Conservation (phyloP, 2,888 invertebrate genomes). For the Galerucella nymphaeae region DNA sequence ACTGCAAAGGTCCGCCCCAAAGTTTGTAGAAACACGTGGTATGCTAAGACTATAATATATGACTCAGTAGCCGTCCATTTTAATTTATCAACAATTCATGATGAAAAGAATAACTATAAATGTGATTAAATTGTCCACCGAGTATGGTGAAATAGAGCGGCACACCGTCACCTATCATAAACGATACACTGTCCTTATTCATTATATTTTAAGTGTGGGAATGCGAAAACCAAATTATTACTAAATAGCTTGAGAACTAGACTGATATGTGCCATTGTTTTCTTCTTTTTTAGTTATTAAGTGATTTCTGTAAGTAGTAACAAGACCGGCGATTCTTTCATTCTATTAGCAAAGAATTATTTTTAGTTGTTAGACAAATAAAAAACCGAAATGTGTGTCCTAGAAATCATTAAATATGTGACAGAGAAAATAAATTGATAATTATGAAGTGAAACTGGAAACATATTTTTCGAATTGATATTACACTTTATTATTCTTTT, state of each 20-base stretch:
- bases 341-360: constrained; percentile 12
- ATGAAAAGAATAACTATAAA: background rate
- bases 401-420: constrained; percentile 3
- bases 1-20: too few relatives aligned
- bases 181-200: constrained; percentile 51
- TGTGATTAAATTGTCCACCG: constrained; percentile 7
- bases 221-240: constrained; percentile 49
- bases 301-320: constrained; percentile 13
- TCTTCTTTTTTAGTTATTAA: constrained; percentile 6
- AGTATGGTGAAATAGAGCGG: constrained; percentile 38
- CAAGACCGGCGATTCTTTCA: constrained; percentile 12
- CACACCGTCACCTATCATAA: constrained; percentile 50
- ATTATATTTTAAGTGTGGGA: constrained; percentile 54
- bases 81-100: background rate
- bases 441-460: background rate
- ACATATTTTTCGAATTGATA: too few relatives aligned
- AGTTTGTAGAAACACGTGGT: too few relatives aligned
- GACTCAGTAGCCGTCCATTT: too few relatives aligned
- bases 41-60: too few relatives aligned
- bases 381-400: background rate
- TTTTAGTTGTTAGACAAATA: constrained; percentile 5
- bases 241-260: constrained; percentile 53
- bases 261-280: constrained; percentile 53
- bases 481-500: too few relatives aligned
- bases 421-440: background rate